These are phyloP conservation scores for Artemia sp. DNA, from an alignment of 2,888 invertebrate genomes.

Conservation along the genomic window DNA sequence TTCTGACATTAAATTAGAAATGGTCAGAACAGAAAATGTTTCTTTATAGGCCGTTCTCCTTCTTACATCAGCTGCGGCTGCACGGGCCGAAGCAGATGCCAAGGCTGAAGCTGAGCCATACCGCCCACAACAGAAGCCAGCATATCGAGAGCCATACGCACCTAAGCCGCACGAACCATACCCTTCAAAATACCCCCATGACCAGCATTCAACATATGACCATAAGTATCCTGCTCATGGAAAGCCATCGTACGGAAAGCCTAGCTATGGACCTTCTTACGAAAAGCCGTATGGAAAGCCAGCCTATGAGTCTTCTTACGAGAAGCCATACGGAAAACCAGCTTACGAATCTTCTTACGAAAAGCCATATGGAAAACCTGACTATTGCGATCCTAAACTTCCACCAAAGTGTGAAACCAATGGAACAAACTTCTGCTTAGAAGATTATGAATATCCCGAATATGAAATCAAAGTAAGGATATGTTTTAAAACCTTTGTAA, in stretches of 20 bases:
- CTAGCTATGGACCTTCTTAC: slow-evolving; percentile 10
- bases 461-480: slow-evolving; percentile 25
- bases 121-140: not conserved
- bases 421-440: slow-evolving; percentile 26
- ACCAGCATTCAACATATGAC: not conserved
- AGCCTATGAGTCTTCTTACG: slow-evolving; percentile 1
- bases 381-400: slow-evolving; percentile 26
- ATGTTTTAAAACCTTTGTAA: too few species aligned
- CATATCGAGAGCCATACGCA: slow-evolving; percentile 8
- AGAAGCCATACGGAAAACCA: slow-evolving; percentile 1
- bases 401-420: slow-evolving; percentile 26
- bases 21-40: not conserved
- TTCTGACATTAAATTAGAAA: too few species aligned
- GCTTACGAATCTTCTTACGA: not conserved
- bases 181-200: not conserved
- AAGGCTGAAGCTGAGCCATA: slow-evolving; percentile 5
- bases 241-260: slow-evolving; percentile 8
- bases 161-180: not conserved
- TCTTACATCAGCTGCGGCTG: slow-evolving; percentile 11
- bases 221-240: not conserved
- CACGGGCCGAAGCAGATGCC: not conserved
- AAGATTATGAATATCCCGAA: slow-evolving; percentile 27
- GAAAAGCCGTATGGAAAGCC: slow-evolving; percentile 1
- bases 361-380: slow-evolving; percentile 17
- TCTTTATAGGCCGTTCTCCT: slow-evolving; percentile 4